Percentiles rank a stretch among this genome's conserved stretches.
phyloP scores from a whole-genome alignment of 1,140 invertebrate species.

The Zeugodacus cucurbitae region DNA sequence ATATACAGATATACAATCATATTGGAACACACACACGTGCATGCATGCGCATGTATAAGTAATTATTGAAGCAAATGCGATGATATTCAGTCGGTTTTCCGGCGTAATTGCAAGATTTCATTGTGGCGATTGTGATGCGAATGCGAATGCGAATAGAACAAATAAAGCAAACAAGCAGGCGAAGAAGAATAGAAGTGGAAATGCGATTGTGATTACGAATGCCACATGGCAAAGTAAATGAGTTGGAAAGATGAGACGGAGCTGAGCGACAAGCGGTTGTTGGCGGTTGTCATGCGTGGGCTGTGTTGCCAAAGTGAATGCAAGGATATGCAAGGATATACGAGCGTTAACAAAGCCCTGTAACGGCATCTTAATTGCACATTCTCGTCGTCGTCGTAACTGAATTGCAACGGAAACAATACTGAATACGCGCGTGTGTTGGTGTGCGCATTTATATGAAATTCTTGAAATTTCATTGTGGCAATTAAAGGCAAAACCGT shows the following conservation, averaged over 20 bases:
- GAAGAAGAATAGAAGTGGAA: neutral
- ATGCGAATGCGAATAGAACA: neutral
- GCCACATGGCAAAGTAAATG: neutral
- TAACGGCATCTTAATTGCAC: slow-evolving; percentile 1
- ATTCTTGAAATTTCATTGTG: slow-evolving; percentile 18
- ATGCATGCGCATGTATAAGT: neutral
- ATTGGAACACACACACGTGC: neutral
- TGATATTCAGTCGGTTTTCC: neutral
- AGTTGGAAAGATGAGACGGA: neutral
- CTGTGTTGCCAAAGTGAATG: no score
- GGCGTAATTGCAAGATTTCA: neutral
- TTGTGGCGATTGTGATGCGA: neutral
- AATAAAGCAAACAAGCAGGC: neutral
- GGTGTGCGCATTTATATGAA: neutral
- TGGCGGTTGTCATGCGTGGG: neutral
- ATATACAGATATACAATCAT: neutral
- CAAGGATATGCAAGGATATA: neutral
- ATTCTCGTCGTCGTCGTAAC: neutral
- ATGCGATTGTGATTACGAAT: neutral
- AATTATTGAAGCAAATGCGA: neutral
- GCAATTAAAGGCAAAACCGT: slow-evolving; percentile 6
- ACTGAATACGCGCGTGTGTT: neutral
- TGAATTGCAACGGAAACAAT: neutral
- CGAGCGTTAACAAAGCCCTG: neutral
- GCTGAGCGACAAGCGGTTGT: neutral